These are phyloP conservation scores for Rhinoraja longicauda DNA, from an alignment of 2,797 vertebrate species.

Conservation along the genomic window DNA sequence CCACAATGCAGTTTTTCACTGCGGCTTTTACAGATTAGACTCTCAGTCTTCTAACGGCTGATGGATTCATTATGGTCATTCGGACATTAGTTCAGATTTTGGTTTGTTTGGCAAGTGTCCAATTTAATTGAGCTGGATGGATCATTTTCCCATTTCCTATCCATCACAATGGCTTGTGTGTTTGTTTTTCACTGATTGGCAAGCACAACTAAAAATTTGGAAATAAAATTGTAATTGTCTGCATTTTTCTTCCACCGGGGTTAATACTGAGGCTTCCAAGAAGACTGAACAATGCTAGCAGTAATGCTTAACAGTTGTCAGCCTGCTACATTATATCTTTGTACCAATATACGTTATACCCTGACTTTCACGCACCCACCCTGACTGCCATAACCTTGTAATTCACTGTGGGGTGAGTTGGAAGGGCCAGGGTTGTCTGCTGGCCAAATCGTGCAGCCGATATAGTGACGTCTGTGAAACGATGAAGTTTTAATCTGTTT, in stretches of 20 bases:
- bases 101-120: background rate
- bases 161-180: background rate
- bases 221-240: background rate
- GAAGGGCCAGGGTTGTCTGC: background rate
- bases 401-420: background rate
- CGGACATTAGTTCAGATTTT: background rate
- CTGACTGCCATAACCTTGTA: background rate
- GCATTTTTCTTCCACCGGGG: background rate
- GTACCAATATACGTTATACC: background rate
- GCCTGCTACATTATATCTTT: background rate
- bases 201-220: background rate
- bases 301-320: background rate
- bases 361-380: background rate
- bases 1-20: conserved; percentile 31
- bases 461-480: background rate
- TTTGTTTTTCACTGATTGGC: background rate
- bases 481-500: background rate
- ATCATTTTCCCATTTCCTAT: background rate
- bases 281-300: background rate
- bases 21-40: background rate
- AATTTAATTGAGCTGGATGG: background rate
- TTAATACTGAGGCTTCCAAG: background rate
- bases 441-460: background rate
- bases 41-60: background rate
- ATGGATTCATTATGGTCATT: background rate